These are phyloP conservation scores for Virgularia gustaviana DNA, from an alignment of 92 coral and sea anemone species.

Conservation along the genomic window DNA sequence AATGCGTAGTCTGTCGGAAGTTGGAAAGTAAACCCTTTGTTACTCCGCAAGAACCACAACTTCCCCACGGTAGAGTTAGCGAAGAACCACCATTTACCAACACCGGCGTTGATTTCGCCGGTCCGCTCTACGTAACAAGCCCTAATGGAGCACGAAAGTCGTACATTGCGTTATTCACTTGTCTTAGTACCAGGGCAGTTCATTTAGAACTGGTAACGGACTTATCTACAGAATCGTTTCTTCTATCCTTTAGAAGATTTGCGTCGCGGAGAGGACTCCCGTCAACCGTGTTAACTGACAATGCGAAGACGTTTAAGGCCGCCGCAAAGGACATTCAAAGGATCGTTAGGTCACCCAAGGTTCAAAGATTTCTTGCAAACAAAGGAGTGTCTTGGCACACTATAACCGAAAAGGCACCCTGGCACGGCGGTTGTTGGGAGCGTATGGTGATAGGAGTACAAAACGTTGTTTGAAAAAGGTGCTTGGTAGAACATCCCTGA, in stretches of 20 bases:
- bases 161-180: constrained; percentile 12
- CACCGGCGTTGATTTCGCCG: constrained; percentile 47
- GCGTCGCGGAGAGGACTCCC: constrained; percentile 22
- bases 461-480: constrained; percentile 8
- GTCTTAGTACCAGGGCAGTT: not conserved
- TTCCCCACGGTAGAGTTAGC: constrained; percentile 36
- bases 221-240: constrained; percentile 14
- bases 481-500: not conserved
- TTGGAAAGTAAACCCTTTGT: constrained; percentile 43
- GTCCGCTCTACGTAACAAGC: constrained; percentile 43
- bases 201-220: constrained; percentile 6
- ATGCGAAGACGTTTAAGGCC: constrained; percentile 26
- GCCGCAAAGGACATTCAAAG: constrained; percentile 25
- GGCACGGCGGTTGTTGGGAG: constrained; percentile 32
- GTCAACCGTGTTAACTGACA: constrained; percentile 4
- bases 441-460: constrained; percentile 2
- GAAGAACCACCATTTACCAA: constrained; percentile 40
- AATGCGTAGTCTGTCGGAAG: constrained; percentile 28
- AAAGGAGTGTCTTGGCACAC: constrained; percentile 6
- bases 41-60: constrained; percentile 22
- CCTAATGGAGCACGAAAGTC: constrained; percentile 14
- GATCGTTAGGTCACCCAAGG: not conserved
- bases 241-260: constrained; percentile 35
- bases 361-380: not conserved
- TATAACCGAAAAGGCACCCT: constrained; percentile 20